Evolutionary conservation across 2,113 vertebrate species (phyloP).

Genomic region (Ciconia stormi): DNA sequence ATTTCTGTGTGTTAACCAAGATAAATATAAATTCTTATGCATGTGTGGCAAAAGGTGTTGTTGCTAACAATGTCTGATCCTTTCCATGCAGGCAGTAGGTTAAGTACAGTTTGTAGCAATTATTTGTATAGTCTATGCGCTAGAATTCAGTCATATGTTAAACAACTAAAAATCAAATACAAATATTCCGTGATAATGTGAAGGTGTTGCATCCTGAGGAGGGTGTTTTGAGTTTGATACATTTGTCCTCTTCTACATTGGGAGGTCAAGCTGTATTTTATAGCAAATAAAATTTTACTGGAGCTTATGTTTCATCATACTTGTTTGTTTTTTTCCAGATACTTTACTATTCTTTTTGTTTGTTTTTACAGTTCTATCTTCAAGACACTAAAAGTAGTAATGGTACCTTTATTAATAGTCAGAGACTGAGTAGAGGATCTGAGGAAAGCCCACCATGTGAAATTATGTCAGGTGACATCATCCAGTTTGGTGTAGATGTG

Average conservation of each 20-base stretch:
- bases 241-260: neutral
- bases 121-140: neutral
- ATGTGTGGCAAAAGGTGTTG: neutral
- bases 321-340: neutral
- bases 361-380: slow-evolving; percentile 91
- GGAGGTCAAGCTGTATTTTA: neutral
- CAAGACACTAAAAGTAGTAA: slow-evolving; percentile 99
- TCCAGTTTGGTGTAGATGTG: slow-evolving; percentile 99
- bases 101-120: neutral
- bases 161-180: neutral
- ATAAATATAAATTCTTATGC: neutral
- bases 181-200: neutral
- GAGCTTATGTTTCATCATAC: neutral
- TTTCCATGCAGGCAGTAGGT: neutral
- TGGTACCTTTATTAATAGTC: slow-evolving; percentile 99
- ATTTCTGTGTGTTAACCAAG: neutral
- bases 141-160: neutral
- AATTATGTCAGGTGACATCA: slow-evolving; percentile 96
- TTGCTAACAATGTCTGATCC: neutral
- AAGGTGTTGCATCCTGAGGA: neutral
- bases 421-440: slow-evolving; percentile 96
- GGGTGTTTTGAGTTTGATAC: neutral
- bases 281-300: neutral
- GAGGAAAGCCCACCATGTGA: slow-evolving; percentile 98
- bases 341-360: neutral